These are phyloP conservation scores for Xerus rutilus DNA, from an alignment of 2,797 vertebrate genomes.

Conservation along the genomic window DNA sequence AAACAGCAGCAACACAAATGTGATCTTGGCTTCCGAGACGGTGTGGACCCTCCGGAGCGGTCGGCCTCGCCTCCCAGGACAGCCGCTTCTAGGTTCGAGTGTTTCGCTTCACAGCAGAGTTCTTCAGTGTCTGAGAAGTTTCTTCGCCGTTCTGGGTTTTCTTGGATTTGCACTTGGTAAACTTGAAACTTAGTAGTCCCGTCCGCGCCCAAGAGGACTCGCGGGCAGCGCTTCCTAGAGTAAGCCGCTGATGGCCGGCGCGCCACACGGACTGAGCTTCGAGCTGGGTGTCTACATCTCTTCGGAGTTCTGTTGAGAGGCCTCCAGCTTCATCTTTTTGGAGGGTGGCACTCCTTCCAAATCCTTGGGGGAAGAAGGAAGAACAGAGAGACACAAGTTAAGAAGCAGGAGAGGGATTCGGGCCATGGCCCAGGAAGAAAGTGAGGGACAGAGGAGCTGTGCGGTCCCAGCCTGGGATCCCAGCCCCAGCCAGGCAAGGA, in stretches of 20 bases:
- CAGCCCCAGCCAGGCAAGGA: not conserved
- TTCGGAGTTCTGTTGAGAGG: slow-evolving; percentile 94
- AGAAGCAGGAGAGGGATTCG: fast-evolving
- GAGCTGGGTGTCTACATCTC: slow-evolving; percentile 92
- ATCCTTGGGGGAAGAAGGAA: slow-evolving; percentile 89
- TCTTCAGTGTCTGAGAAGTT: slow-evolving; percentile 90
- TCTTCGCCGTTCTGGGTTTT: slow-evolving; percentile 86
- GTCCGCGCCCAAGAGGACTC: slow-evolving; percentile 87
- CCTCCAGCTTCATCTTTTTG: slow-evolving; percentile 97
- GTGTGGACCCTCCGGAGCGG: slow-evolving; percentile 97
- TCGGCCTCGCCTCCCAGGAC: slow-evolving; percentile 88
- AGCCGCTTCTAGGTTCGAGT: slow-evolving; percentile 88
- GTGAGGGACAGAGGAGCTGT: fast-evolving
- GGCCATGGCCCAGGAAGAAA: not conserved
- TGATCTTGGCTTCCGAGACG: slow-evolving; percentile 96
- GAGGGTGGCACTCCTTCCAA: slow-evolving; percentile 94
- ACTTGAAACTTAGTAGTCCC: slow-evolving; percentile 90
- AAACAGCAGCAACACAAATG: slow-evolving; percentile 97
- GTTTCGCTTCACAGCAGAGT: slow-evolving; percentile 89
- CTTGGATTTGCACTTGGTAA: slow-evolving; percentile 90
- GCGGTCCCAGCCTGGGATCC: not conserved
- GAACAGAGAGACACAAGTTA: not conserved
- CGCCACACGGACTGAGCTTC: slow-evolving; percentile 84
- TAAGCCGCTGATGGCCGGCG: slow-evolving; percentile 89
- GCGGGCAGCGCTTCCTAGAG: slow-evolving; percentile 86